phyloP scores from a whole-genome alignment of 1,140 invertebrate genomes.

The Pseudobourletiella spinata region DNA sequence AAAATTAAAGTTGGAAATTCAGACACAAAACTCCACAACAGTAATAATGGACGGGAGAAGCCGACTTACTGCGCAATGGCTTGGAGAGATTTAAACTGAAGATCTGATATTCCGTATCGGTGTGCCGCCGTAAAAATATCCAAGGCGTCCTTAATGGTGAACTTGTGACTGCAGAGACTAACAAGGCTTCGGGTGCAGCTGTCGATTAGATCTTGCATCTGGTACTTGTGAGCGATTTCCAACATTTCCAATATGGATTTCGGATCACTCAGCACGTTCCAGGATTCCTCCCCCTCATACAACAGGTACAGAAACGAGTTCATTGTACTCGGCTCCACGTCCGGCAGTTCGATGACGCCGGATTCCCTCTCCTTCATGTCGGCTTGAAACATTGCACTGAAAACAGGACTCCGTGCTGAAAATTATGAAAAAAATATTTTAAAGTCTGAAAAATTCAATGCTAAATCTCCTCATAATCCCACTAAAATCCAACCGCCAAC shows the following conservation, averaged over 20 bases:
- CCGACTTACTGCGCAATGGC: neutral
- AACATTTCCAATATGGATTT: neutral
- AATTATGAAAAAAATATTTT: no score
- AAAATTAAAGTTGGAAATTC: neutral
- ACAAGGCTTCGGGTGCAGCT: neutral
- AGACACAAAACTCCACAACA: no score
- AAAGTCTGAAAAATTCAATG: no score
- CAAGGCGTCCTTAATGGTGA: neutral
- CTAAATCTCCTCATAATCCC: no score
- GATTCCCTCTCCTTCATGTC: neutral
- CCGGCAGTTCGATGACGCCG: neutral
- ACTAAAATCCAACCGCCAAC: no score
- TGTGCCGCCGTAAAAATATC: neutral
- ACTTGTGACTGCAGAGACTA: neutral
- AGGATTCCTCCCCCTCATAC: neutral
- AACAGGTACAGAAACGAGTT: neutral
- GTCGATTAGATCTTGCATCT: neutral
- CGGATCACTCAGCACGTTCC: neutral
- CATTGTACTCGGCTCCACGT: neutral
- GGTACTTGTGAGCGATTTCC: neutral
- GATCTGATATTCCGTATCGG: neutral
- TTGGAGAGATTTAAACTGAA: neutral
- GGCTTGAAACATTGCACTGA: neutral
- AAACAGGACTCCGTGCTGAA: neutral
- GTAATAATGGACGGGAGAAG: no score